Base-by-base conservation (phyloP, 2,113 vertebrate genomes). In the Nothobranchius furzeri region DNA sequence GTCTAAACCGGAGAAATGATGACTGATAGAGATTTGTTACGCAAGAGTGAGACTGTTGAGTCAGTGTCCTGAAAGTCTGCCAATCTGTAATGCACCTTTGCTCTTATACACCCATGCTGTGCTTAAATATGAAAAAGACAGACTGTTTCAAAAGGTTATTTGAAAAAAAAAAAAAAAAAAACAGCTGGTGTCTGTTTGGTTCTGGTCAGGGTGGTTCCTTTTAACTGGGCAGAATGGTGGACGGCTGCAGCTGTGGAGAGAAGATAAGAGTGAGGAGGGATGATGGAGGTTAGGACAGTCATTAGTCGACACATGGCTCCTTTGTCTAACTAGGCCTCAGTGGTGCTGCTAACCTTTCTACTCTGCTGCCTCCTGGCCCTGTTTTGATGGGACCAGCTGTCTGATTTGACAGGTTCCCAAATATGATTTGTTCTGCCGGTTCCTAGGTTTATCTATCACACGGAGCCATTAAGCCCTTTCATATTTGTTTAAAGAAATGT, bases 191-290 rank as follows among this genome's bases (percentile, higher is more conserved):
- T 45, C 17, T 40, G 50, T 57, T 46, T 1, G 50, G 59, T 67
- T 79, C 82, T 76, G 73, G 81, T 84, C 74, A 70, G 62, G 43
- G 46, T 6, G 57, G 61, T 54, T 51, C 60, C 11, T 54, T 35
- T 78, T 87, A 54, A 78, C 81, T 70, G 37, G 37, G 37, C 9
- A 40, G 69, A 74, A 72, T 66, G 59, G 76, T 47, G 57, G 61
- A 59, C 3, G 35, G 60, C 7, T 36, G 64, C 78, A 87, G 85
- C 87, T 90, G 88, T 47, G 76, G 61, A 71, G 69, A 61, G 67
- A 56, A 87, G 86, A 88, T 87, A 88, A 87, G 83, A 48, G 20
- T 20, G 73, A 57, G 36, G 58, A 49, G 17, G 66, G 73, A 11
- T 35, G 79, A 50, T 47, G 6, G 57, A 64, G 60, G 68, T 58